These are phyloP conservation scores for Gorilla gorilla DNA, from an alignment of 2,113 vertebrate species.

Conservation along the genomic window DNA sequence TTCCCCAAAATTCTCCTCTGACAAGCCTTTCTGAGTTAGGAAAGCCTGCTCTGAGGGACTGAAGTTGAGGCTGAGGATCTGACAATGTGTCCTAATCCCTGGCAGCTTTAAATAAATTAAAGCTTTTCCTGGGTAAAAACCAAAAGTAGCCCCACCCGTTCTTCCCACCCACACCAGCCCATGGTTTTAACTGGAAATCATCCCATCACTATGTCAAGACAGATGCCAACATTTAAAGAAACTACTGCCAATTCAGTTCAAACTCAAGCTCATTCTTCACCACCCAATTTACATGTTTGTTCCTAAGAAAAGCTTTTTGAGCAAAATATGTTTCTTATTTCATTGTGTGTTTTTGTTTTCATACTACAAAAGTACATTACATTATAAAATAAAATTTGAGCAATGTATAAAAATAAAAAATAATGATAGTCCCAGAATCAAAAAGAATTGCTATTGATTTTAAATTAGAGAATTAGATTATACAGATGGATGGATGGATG, in stretches of 20 bases:
- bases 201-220: not conserved
- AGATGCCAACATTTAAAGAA: not conserved
- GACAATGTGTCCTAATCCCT: not conserved
- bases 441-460: constrained; percentile 13
- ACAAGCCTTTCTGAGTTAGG: not conserved
- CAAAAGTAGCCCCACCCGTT: not conserved
- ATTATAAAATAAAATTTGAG: not conserved
- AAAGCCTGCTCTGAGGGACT: not conserved
- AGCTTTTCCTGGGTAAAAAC: not conserved
- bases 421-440: not conserved
- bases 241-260: not conserved
- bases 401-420: not conserved
- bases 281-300: not conserved
- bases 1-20: not conserved
- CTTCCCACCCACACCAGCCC: not conserved
- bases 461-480: not conserved
- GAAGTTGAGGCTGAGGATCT: not conserved
- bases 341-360: not conserved
- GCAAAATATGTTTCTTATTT: constrained; percentile 21
- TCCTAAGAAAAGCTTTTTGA: not conserved
- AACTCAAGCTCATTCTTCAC: not conserved
- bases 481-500: not conserved
- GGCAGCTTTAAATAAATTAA: constrained; percentile 39
- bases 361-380: not conserved
- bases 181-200: not conserved